Evolutionary conservation across 2,113 vertebrate genomes (phyloP).

Genomic region (Marmota flaviventris): DNA sequence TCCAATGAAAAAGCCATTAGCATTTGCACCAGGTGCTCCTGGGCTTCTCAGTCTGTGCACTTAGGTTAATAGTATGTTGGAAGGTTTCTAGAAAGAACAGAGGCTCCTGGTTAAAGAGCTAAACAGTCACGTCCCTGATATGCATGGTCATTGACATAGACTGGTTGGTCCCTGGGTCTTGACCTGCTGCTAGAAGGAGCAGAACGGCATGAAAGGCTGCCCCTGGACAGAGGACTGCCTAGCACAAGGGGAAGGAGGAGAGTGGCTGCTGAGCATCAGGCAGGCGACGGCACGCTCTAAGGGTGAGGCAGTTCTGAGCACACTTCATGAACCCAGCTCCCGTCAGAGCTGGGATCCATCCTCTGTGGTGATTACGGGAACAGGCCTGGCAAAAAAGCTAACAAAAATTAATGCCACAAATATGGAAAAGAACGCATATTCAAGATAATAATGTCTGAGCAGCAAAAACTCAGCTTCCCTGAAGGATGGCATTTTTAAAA

Average conservation of each 20-base stretch:
- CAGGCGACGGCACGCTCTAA: fast-evolving
- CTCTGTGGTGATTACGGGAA: background rate
- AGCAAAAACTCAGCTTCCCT: slow-evolving; percentile 33
- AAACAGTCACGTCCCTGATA: background rate
- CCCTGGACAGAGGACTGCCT: background rate
- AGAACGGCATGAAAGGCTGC: background rate
- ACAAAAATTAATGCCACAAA: slow-evolving; percentile 18
- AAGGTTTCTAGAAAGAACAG: slow-evolving; percentile 62
- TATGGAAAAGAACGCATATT: slow-evolving; percentile 1
- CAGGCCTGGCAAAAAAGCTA: background rate
- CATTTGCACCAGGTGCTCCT: background rate
- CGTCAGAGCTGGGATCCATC: background rate
- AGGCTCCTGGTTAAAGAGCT: slow-evolving; percentile 51
- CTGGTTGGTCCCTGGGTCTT: background rate
- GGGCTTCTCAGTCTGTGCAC: background rate
- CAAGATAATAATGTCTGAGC: background rate
- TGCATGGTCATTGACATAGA: background rate
- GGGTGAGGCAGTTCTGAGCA: background rate
- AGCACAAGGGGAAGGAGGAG: background rate
- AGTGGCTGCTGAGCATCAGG: fast-evolving
- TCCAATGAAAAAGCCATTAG: slow-evolving; percentile 65
- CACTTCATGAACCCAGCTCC: background rate
- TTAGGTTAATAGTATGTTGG: background rate
- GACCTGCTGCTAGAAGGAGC: background rate
- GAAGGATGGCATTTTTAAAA: slow-evolving; percentile 73